Percentiles rank a stretch among this genome's conserved stretches.
These are phyloP conservation scores for Agapostemon virescens DNA, from an alignment of 2,888 invertebrate species.

Conservation along the genomic window DNA sequence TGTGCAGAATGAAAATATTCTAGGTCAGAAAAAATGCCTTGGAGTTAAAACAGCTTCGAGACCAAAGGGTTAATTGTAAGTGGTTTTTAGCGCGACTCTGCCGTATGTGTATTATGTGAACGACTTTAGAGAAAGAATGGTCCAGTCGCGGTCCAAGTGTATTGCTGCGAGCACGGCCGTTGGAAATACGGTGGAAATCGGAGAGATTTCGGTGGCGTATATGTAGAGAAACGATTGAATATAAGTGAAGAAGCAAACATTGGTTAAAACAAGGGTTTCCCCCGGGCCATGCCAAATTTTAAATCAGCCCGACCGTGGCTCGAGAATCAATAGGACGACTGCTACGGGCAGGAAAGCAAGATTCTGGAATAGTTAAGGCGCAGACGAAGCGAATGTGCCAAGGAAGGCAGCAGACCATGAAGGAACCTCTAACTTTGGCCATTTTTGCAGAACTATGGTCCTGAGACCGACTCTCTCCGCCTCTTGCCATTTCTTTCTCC, in stretches of 20 bases:
- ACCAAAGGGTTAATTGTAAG: no score
- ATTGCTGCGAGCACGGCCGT: neutral
- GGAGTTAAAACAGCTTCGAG: no score
- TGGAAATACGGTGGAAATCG: neutral
- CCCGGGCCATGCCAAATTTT: conserved; percentile 42
- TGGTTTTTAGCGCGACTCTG: no score
- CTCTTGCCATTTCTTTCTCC: neutral
- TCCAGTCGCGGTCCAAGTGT: neutral
- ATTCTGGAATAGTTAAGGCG: conserved; percentile 43
- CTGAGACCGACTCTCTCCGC: neutral
- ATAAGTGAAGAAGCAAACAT: neutral
- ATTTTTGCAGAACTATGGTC: conserved; percentile 37
- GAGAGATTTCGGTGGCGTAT: neutral
- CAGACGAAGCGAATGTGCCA: conserved; percentile 45
- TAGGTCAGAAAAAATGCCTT: no score
- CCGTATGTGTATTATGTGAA: no score
- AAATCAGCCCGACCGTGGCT: conserved; percentile 24
- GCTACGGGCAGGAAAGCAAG: conserved; percentile 23
- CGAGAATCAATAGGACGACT: conserved; percentile 37
- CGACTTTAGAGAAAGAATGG: neutral
- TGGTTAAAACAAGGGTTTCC: conserved; percentile 6
- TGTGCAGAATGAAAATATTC: no score
- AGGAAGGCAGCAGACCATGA: conserved; percentile 48
- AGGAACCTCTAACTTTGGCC: conserved; percentile 38
- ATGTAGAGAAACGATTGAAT: conserved; percentile 4